Evolutionary conservation across 2,888 invertebrate genomes (phyloP).

Genomic region (Rhaphigaster nebulosa): DNA sequence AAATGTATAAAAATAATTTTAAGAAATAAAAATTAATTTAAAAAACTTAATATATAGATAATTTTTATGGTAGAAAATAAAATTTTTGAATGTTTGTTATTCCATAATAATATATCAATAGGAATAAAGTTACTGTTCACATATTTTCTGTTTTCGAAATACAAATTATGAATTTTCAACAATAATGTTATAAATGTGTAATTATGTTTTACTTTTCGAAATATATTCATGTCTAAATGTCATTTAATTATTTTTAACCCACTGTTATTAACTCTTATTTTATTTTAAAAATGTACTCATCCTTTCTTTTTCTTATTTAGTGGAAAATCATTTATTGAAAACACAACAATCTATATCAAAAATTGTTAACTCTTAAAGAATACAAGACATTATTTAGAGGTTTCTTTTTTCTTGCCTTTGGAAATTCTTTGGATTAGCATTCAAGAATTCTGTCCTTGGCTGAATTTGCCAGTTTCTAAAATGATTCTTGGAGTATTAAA

Average conservation of each 20-base stretch:
- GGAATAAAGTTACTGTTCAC: constrained; percentile 46
- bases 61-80: constrained; percentile 39
- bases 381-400: neutral
- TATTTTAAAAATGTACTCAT: neutral
- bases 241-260: constrained; percentile 3
- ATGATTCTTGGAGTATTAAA: neutral
- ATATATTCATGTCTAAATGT: constrained; percentile 54
- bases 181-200: constrained; percentile 46
- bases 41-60: constrained; percentile 51
- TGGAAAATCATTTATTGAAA: too few species aligned
- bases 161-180: constrained; percentile 47
- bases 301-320: neutral
- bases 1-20: constrained; percentile 47
- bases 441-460: neutral
- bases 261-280: neutral
- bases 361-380: neutral
- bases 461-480: neutral
- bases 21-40: constrained; percentile 49
- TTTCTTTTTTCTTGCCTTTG: neutral
- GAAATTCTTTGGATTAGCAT: neutral
- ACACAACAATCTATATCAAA: neutral
- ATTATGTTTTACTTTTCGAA: constrained; percentile 44
- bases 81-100: constrained; percentile 42
- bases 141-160: constrained; percentile 39
- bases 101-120: constrained; percentile 46